Percentiles rank a stretch among this genome's conserved stretches.
Conservation (phyloP, 2,888 invertebrate species). For the Luperina nickerlii region DNA sequence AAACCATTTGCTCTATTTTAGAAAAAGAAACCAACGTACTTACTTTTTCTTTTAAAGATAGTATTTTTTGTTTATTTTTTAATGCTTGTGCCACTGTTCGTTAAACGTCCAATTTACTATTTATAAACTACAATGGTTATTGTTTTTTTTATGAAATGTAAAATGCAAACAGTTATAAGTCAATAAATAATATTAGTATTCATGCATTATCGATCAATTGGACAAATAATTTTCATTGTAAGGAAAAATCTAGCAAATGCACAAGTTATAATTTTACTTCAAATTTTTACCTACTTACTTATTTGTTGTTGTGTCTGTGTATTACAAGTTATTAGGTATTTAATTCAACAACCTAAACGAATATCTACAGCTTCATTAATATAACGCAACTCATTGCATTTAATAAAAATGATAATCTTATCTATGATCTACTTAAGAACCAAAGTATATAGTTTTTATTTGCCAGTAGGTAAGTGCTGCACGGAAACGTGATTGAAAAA, state of each 20-base stretch:
- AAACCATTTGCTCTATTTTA: background rate
- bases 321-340: background rate
- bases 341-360: background rate
- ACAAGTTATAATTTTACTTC: background rate
- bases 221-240: constrained; percentile 16
- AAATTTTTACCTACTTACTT: background rate
- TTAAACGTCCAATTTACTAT: background rate
- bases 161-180: constrained; percentile 13
- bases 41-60: no score
- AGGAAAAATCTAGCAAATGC: constrained; percentile 14
- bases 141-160: constrained; percentile 17
- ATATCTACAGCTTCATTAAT: background rate
- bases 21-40: background rate
- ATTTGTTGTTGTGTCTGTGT: no score
- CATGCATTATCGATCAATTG: constrained; percentile 24
- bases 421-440: background rate
- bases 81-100: background rate
- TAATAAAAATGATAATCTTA: background rate
- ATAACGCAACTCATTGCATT: background rate
- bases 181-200: constrained; percentile 29
- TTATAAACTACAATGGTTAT: background rate
- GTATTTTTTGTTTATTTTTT: no score
- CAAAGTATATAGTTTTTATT: constrained; percentile 4
- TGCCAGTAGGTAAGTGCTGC: background rate
- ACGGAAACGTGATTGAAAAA: constrained; percentile 9